Evolutionary conservation across 2,888 invertebrate species (phyloP).

Genomic region (Polydrusus pterygomalis): DNA sequence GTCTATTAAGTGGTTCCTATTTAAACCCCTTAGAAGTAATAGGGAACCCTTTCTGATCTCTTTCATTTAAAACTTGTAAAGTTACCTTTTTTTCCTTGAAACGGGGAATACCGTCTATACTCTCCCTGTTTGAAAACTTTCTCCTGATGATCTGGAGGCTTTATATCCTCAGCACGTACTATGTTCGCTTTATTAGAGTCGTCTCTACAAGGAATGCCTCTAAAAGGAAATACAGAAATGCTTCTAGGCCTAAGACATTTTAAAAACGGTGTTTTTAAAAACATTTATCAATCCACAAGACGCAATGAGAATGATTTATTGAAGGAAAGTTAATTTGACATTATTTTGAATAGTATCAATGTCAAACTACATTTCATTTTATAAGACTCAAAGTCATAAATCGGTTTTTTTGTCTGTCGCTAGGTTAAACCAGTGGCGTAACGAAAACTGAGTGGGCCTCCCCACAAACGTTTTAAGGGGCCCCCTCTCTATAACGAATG

Average conservation of each 20-base stretch:
- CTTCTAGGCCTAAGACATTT: not conserved
- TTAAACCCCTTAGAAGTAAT: too few relatives aligned
- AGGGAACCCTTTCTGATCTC: too few relatives aligned
- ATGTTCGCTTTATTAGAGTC: not conserved
- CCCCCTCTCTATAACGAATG: too few relatives aligned
- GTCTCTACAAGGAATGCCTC: not conserved
- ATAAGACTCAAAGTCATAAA: too few relatives aligned
- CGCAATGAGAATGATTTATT: not conserved
- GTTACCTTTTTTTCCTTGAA: slow-evolving; percentile 68
- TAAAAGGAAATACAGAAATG: not conserved
- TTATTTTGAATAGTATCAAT: too few relatives aligned
- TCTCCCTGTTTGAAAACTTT: slow-evolving; percentile 56
- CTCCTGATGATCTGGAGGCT: slow-evolving; percentile 53
- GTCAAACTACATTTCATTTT: too few relatives aligned
- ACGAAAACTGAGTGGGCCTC: too few relatives aligned
- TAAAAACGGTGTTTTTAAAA: not conserved
- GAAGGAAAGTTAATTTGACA: too few relatives aligned
- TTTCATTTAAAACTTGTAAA: not conserved
- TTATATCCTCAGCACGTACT: slow-evolving; percentile 41
- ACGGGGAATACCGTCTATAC: slow-evolving; percentile 78
- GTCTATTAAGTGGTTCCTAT: too few relatives aligned
- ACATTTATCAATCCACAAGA: not conserved
- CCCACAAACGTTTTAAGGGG: too few relatives aligned
- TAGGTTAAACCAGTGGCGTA: too few relatives aligned
- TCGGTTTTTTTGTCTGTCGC: too few relatives aligned